A percentile compares a stretch with the other conserved stretches of the same genome.
Conservation (phyloP, 2,797 vertebrate genomes). For the Myotis vivesi region DNA sequence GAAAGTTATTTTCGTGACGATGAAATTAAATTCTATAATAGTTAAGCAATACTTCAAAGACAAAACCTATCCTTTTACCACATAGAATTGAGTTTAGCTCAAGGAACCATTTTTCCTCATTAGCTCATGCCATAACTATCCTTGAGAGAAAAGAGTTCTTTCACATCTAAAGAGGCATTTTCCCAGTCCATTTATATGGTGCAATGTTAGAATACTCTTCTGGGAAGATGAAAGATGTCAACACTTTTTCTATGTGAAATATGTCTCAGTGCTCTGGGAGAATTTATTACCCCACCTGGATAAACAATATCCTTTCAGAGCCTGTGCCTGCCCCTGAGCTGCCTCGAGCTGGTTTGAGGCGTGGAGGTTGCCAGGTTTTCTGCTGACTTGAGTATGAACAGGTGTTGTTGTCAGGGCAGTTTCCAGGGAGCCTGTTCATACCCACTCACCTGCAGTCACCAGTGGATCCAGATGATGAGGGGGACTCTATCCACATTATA, state of each 20-base stretch:
- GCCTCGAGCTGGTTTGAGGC: background rate
- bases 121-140: background rate
- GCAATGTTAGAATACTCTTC: background rate
- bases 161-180: background rate
- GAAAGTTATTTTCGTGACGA: slow-evolving; percentile 13
- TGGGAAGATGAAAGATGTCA: slow-evolving; percentile 20
- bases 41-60: background rate
- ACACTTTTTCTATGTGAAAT: background rate
- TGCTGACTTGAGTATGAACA: background rate
- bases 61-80: background rate
- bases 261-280: background rate
- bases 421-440: background rate
- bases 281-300: slow-evolving; percentile 18
- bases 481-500: background rate
- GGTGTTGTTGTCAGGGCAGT: background rate
- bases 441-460: background rate
- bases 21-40: background rate
- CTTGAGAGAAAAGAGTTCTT: background rate
- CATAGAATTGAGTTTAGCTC: background rate
- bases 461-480: background rate
- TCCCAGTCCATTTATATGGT: background rate
- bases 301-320: background rate
- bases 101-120: background rate
- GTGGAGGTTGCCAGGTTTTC: background rate
- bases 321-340: background rate